Conservation (phyloP, 2,113 vertebrate genomes). For the Lota lota region DNA sequence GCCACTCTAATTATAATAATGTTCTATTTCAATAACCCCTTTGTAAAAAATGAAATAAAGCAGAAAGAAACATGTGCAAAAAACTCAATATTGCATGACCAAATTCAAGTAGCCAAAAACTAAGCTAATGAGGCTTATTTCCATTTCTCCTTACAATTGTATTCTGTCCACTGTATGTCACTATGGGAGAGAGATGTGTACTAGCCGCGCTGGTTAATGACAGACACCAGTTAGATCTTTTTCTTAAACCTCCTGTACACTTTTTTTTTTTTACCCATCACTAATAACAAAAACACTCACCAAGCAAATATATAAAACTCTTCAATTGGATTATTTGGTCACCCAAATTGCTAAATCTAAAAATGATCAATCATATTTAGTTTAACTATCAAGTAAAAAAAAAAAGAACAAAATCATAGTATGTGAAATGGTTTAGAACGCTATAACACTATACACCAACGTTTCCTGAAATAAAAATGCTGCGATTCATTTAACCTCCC, state of each 20-base stretch:
- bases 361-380: constrained; percentile 25
- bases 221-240: constrained; percentile 1
- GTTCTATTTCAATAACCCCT: constrained; percentile 26
- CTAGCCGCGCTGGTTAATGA: constrained; percentile 8
- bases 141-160: constrained; percentile 11
- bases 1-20: constrained; percentile 17
- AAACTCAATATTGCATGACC: constrained; percentile 26
- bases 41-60: not conserved
- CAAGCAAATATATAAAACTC: constrained; percentile 19
- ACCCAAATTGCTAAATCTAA: constrained; percentile 26
- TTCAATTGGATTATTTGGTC: constrained; percentile 29
- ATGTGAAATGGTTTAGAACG: constrained; percentile 19
- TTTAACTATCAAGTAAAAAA: constrained; percentile 7
- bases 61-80: constrained; percentile 34
- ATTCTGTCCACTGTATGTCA: not conserved
- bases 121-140: not conserved
- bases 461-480: constrained; percentile 8
- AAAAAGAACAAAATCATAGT: too few species aligned
- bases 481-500: constrained; percentile 36
- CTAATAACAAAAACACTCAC: not conserved
- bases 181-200: too few species aligned
- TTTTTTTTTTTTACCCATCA: not conserved
- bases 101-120: constrained; percentile 27
- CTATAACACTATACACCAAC: constrained; percentile 21
- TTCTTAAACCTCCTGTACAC: not conserved